A percentile compares a stretch with the other conserved stretches of the same genome.
These are phyloP conservation scores for Vidua macroura DNA, from an alignment of 2,113 vertebrate species.

Conservation along the genomic window DNA sequence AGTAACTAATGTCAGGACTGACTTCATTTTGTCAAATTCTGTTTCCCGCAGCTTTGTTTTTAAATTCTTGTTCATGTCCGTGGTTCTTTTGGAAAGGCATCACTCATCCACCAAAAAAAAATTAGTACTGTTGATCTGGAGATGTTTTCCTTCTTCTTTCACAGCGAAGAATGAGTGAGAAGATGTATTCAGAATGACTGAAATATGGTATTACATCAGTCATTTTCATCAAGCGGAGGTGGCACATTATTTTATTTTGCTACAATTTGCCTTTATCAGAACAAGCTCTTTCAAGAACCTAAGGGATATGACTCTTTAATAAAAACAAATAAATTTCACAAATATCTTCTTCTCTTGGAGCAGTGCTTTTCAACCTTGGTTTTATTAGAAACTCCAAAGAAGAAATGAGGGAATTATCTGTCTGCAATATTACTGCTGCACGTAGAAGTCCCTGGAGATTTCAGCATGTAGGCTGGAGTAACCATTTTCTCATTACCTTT, in stretches of 20 bases:
- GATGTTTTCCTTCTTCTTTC: neutral
- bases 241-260: neutral
- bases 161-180: neutral
- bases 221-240: neutral
- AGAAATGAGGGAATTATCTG: neutral
- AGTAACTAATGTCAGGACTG: neutral
- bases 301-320: neutral
- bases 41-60: neutral
- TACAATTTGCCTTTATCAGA: neutral
- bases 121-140: neutral
- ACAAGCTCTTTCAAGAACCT: neutral
- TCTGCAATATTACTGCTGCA: neutral
- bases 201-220: neutral
- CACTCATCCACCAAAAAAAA: neutral
- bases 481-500: neutral
- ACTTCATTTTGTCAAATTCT: neutral
- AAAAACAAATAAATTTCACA: conserved; percentile 16
- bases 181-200: neutral
- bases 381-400: conserved; percentile 41
- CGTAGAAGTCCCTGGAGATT: neutral
- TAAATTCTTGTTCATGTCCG: neutral
- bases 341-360: neutral
- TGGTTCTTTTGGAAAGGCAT: neutral
- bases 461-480: neutral
- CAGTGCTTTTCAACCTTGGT: conserved; percentile 10